A percentile compares a stretch with the other conserved stretches of the same genome.
Evolutionary conservation across 1,140 invertebrate genomes (phyloP).

Genomic region (Drosophila carrolli): DNA sequence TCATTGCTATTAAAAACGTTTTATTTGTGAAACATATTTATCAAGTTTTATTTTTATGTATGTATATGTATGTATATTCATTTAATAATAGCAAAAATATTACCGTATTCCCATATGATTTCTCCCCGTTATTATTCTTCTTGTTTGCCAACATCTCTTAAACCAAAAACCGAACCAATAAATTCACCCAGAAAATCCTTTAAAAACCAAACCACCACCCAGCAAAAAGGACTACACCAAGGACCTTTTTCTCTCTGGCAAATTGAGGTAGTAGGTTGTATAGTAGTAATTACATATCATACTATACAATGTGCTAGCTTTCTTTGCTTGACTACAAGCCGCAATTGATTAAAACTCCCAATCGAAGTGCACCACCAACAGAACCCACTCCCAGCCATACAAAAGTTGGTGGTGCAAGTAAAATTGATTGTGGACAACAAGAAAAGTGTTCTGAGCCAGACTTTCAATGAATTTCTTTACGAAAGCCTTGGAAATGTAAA

Average conservation of each 20-base stretch:
- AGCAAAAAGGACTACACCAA: conserved; percentile 77
- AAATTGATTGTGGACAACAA: conserved; percentile 1
- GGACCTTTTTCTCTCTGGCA: conserved; percentile 84
- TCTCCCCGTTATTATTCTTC: conserved; percentile 14
- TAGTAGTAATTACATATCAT: conserved; percentile 79
- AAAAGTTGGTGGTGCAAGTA: conserved; percentile 16
- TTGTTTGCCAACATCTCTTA: conserved; percentile 26
- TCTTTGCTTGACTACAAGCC: conserved; percentile 84
- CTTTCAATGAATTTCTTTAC: neutral
- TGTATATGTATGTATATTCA: neutral
- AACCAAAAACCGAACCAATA: conserved; percentile 22
- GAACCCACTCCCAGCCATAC: conserved; percentile 31
- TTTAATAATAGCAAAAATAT: no score
- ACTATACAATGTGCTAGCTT: conserved; percentile 85
- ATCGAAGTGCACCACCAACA: neutral
- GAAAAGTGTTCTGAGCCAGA: conserved; percentile 25
- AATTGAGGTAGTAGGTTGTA: conserved; percentile 85
- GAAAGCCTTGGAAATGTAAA: conserved; percentile 11
- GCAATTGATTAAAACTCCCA: conserved; percentile 40
- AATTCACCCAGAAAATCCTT: conserved; percentile 23
- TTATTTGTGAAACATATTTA: conserved; percentile 3
- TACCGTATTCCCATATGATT: conserved; percentile 2
- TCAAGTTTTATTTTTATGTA: neutral
- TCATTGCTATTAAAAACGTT: neutral
- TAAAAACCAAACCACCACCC: conserved; percentile 35